Conservation (phyloP, 53 echinoderm and acorn worm species). For the Glandiceps talaboti region DNA sequence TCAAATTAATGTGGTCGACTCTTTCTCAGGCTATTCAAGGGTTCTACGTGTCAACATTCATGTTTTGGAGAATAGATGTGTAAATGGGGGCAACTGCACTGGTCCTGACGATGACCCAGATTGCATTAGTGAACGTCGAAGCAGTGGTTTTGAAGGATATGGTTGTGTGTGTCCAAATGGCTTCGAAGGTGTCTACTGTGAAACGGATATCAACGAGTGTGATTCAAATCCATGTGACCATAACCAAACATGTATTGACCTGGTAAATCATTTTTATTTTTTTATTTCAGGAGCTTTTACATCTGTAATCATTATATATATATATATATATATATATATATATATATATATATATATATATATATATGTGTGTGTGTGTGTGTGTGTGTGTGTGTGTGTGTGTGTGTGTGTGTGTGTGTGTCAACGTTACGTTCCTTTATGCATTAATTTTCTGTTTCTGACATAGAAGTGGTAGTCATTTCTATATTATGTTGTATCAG, state of each 20-base stretch:
- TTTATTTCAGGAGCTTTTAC: no score
- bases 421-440: no score
- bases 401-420: no score
- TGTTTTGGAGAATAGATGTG: not conserved
- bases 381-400: no score
- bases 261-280: no score
- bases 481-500: no score
- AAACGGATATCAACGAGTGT: constrained; percentile 19
- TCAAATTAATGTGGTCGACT: not conserved
- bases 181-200: constrained; percentile 23
- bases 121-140: constrained; percentile 14
- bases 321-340: no score
- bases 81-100: not conserved
- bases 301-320: no score
- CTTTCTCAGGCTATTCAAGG: not conserved
- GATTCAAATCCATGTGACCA: constrained; percentile 12
- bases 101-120: constrained; percentile 12
- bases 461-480: no score
- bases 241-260: not conserved
- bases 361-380: no score
- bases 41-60: not conserved
- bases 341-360: no score
- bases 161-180: constrained; percentile 20
- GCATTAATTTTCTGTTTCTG: no score
- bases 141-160: constrained; percentile 24